These are phyloP conservation scores for Sebastes ruberrimus DNA, from an alignment of 2,797 vertebrate genomes.

Conservation along the genomic window DNA sequence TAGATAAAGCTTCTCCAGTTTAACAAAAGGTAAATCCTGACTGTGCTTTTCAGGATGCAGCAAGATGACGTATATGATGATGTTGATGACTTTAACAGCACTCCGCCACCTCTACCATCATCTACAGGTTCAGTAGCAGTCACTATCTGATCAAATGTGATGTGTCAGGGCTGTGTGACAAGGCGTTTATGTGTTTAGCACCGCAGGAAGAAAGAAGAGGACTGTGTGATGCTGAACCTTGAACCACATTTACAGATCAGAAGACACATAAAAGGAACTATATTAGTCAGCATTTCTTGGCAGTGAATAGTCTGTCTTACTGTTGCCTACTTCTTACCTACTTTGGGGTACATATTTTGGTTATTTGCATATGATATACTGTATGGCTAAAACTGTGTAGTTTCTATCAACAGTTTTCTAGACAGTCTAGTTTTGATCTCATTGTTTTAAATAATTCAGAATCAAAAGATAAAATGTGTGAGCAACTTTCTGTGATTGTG, in stretches of 20 bases:
- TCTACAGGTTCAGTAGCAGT: constrained; percentile 59
- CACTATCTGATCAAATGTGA: background rate
- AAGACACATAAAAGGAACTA: background rate
- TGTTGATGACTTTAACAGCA: constrained; percentile 52
- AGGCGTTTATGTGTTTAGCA: background rate
- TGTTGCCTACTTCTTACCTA: no score
- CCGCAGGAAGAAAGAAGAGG: background rate
- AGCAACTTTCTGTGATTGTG: background rate
- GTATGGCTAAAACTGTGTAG: background rate
- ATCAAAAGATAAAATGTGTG: background rate
- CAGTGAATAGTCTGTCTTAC: background rate
- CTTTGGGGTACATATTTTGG: background rate
- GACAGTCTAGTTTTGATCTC: background rate
- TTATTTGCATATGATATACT: background rate
- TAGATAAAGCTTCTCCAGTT: background rate
- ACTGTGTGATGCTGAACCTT: background rate
- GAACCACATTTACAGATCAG: background rate
- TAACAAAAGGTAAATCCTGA: background rate
- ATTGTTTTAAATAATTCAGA: background rate
- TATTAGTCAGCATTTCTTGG: background rate
- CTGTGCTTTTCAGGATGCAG: constrained; percentile 55
- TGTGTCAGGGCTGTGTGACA: background rate
- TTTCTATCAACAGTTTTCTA: background rate
- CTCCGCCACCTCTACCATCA: constrained; percentile 70
- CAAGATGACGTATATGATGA: constrained; percentile 81